Evolutionary conservation across 1,140 invertebrate species (phyloP).

Genomic region (Protaetia brevitarsis): DNA sequence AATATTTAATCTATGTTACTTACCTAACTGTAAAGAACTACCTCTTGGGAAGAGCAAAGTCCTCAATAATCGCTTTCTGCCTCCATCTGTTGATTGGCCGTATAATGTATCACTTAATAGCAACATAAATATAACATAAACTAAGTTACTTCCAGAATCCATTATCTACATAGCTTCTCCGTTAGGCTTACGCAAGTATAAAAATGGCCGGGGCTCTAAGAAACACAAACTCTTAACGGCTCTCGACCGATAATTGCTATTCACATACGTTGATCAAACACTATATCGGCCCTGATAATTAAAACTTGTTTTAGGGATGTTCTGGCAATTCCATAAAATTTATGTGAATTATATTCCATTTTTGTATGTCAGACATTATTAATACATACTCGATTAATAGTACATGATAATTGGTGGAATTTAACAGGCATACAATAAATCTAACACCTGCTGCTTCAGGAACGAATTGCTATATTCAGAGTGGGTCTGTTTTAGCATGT

Average conservation of each 20-base stretch:
- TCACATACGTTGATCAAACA: neutral
- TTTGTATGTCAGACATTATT: neutral
- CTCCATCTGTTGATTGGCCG: neutral
- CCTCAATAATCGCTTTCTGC: neutral
- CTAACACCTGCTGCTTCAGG: neutral
- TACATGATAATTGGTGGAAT: neutral
- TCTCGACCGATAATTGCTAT: neutral
- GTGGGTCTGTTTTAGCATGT: no score
- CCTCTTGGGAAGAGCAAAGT: constrained; percentile 72
- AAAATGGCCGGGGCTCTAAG: no score
- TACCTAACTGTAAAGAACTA: constrained; percentile 71
- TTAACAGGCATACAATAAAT: neutral
- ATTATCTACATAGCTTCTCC: neutral
- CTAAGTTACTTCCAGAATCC: neutral
- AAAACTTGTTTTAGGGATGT: no score
- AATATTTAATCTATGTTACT: constrained; percentile 42
- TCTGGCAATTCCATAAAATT: neutral
- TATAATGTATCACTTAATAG: neutral
- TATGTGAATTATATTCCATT: neutral
- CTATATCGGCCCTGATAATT: no score
- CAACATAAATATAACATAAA: neutral
- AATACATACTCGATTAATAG: neutral
- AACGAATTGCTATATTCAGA: no score
- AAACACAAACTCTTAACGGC: neutral
- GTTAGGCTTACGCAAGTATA: no score